Conservation (phyloP, 35 echinoderm and acorn worm genomes). For the Apostichopus japonicus region DNA sequence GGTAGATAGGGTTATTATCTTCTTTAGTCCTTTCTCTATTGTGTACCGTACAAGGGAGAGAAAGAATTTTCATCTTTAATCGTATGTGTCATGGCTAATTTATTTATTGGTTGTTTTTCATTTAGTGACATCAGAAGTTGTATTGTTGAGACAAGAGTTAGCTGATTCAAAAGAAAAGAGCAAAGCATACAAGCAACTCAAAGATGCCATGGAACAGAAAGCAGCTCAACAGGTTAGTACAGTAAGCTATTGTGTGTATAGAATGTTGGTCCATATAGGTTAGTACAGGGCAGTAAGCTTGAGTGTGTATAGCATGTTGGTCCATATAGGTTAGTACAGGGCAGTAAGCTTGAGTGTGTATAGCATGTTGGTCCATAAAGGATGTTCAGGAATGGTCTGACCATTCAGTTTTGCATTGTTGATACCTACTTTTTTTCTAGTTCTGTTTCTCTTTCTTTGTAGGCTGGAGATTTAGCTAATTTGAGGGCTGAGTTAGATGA, state of each 20-base stretch:
- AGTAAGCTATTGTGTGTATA: no score
- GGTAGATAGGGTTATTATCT: no score
- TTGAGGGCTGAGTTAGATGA: slow-evolving; percentile 87
- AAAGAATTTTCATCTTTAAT: no score
- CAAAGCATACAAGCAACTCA: slow-evolving; percentile 69
- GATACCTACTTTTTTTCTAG: no score
- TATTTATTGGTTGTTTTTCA: slow-evolving; percentile 10
- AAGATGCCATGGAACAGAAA: slow-evolving; percentile 98
- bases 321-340: neutral
- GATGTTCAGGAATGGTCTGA: no score
- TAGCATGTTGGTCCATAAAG: no score
- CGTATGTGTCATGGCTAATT: no score
- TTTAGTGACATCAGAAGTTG: slow-evolving; percentile 86
- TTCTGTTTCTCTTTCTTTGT: neutral
- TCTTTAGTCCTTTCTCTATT: no score
- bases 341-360: no score
- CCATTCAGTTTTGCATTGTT: no score
- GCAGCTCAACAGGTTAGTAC: slow-evolving; percentile 82
- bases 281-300: neutral
- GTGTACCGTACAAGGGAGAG: no score
- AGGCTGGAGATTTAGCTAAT: slow-evolving; percentile 82
- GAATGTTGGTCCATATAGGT: neutral
- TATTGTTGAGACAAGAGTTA: slow-evolving; percentile 75
- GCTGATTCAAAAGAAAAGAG: slow-evolving; percentile 74
- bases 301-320: no score